A percentile compares a stretch with the other conserved stretches of the same genome.
phyloP scores from a whole-genome alignment of 2,888 invertebrate genomes.

The Epistrophe eligans region DNA sequence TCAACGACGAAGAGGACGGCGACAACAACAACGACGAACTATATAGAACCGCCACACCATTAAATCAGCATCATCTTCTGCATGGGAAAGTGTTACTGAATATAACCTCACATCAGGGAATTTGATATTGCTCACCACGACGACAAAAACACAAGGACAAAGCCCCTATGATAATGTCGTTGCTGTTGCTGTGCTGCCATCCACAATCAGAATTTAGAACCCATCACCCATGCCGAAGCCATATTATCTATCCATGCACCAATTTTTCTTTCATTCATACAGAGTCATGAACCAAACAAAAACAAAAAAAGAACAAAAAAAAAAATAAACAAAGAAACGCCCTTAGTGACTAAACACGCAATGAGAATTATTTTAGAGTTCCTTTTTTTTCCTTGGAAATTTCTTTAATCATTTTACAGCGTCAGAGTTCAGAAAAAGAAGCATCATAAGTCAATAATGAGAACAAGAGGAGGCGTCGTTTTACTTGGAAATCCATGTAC shows the following conservation, averaged over 20 bases:
- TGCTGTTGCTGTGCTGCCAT: neutral
- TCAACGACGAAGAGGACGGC: neutral
- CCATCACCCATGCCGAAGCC: slow-evolving; percentile 29
- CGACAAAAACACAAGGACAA: neutral
- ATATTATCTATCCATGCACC: slow-evolving; percentile 30
- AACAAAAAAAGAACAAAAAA: slow-evolving; percentile 20
- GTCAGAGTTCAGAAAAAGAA: slow-evolving; percentile 3
- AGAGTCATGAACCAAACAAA: slow-evolving; percentile 7
- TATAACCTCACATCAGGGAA: slow-evolving; percentile 21
- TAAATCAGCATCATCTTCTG: slow-evolving; percentile 40
- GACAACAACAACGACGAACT: neutral
- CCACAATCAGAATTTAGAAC: slow-evolving; percentile 16
- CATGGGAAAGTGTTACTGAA: slow-evolving; percentile 48
- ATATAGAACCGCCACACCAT: neutral
- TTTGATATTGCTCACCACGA: slow-evolving; percentile 5
- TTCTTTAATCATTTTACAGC: slow-evolving; percentile 37
- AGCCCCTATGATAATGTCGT: slow-evolving; percentile 5
- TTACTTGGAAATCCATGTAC: slow-evolving; percentile 22
- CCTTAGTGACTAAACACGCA: slow-evolving; percentile 37
- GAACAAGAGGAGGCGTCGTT: slow-evolving; percentile 22
- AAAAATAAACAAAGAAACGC: slow-evolving; percentile 32
- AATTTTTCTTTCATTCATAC: slow-evolving; percentile 13
- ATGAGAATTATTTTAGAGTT: neutral
- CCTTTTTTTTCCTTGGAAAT: slow-evolving; percentile 37
- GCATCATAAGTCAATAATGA: slow-evolving; percentile 41